phyloP scores from a whole-genome alignment of 2,113 vertebrate genomes.

The Nothoprocta pentlandii region DNA sequence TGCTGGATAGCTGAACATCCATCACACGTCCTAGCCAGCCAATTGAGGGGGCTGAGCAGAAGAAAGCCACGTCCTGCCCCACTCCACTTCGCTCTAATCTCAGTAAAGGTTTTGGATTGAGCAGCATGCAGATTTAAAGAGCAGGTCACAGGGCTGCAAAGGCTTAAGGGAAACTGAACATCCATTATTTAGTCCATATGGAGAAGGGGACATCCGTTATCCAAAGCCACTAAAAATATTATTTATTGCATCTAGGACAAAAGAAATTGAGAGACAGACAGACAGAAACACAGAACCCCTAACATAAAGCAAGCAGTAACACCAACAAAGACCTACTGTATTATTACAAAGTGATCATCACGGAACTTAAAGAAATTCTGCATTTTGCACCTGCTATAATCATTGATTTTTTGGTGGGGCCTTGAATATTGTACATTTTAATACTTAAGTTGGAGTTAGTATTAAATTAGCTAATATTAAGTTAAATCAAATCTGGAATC shows the following conservation, averaged over 20 bases:
- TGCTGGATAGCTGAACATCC: not conserved
- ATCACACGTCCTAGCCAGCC: rapidly evolving
- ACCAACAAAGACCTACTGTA: not conserved
- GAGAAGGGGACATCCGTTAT: not conserved
- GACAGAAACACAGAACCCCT: not conserved
- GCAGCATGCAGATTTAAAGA: not conserved
- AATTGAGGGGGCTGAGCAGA: too few relatives aligned
- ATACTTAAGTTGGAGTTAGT: not conserved
- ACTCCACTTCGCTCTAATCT: not conserved
- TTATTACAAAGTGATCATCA: not conserved
- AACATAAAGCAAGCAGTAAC: not conserved
- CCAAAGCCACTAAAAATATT: not conserved
- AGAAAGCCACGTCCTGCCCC: not conserved
- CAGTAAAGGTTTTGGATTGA: not conserved
- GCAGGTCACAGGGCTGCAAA: not conserved
- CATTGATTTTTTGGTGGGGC: not conserved
- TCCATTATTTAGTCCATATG: not conserved
- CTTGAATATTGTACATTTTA: not conserved
- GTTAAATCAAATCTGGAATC: not conserved
- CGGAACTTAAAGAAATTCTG: not conserved
- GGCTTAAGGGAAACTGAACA: not conserved
- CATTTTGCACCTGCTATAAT: not conserved
- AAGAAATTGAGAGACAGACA: not conserved
- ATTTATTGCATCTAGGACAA: not conserved
- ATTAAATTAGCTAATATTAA: too few relatives aligned